Conservation (phyloP, 2,888 invertebrate genomes). For the Petrolisthes cinctipes region DNA sequence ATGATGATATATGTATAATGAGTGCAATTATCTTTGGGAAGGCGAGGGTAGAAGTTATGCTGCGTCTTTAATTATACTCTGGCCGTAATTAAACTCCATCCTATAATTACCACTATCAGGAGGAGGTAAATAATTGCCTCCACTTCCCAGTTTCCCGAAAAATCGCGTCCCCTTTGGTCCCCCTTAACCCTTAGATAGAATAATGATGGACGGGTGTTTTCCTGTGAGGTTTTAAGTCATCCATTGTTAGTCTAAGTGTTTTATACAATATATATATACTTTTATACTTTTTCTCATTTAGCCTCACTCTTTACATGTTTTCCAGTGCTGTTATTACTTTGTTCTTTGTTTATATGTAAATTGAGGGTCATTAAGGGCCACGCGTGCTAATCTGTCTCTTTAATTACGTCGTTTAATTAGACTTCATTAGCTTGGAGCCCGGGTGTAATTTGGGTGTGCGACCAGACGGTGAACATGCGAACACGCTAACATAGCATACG, state of each 20-base stretch:
- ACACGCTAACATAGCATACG: neutral
- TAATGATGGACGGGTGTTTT: too few species aligned
- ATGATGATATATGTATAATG: constrained; percentile 42
- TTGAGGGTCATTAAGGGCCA: neutral
- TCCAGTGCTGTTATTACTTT: too few species aligned
- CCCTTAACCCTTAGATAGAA: too few species aligned
- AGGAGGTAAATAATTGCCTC: neutral
- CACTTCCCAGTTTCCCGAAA: neutral
- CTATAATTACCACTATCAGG: neutral
- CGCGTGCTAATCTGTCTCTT: neutral
- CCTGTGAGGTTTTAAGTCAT: too few species aligned
- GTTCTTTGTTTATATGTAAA: constrained; percentile 6
- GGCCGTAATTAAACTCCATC: neutral
- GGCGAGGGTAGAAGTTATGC: neutral
- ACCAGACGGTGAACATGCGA: neutral
- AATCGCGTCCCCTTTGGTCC: too few species aligned
- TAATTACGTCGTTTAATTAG: neutral
- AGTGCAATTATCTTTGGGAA: constrained; percentile 25
- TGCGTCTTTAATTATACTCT: constrained; percentile 30
- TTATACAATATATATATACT: too few species aligned
- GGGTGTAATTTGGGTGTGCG: neutral
- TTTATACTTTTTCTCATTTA: neutral
- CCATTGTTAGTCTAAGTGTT: too few species aligned
- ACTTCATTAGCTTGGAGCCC: neutral
- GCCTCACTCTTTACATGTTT: neutral